A percentile compares a stretch with the other conserved stretches of the same genome.
These are phyloP conservation scores for Rhinichthys klamathensis DNA, from an alignment of 2,113 vertebrate genomes.

Conservation along the genomic window DNA sequence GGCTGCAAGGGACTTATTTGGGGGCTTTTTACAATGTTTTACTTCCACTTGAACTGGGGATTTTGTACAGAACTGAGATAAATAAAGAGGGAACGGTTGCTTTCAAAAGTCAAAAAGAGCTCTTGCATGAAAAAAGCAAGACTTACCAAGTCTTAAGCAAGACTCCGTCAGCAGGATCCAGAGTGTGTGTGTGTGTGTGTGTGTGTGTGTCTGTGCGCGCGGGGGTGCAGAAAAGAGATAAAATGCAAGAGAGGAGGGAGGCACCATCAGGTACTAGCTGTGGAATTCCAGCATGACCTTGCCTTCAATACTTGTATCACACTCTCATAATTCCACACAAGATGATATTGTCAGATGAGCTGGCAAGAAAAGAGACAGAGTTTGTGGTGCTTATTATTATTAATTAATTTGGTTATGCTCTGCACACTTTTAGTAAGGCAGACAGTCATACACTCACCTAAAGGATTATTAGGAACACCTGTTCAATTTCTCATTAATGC, in stretches of 20 bases:
- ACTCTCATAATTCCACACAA: not conserved
- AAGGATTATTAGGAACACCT: no score
- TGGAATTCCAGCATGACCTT: constrained; percentile 49
- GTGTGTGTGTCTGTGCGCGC: no score
- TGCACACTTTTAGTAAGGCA: not conserved
- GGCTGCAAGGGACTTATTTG: constrained; percentile 17
- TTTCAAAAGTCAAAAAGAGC: not conserved
- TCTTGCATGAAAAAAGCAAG: not conserved
- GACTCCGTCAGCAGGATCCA: constrained; percentile 13
- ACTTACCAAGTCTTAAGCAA: no score
- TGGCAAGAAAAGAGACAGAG: not conserved
- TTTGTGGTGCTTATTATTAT: not conserved
- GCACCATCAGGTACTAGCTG: constrained; percentile 58
- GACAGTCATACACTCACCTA: no score
- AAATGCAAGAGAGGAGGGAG: constrained; percentile 8
- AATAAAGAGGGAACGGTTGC: constrained; percentile 13
- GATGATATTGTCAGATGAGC: constrained; percentile 8
- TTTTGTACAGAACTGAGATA: constrained; percentile 23
- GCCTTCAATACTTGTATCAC: constrained; percentile 17
- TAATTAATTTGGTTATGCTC: no score
- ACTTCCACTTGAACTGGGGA: constrained; percentile 9
- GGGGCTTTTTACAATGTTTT: constrained; percentile 20
- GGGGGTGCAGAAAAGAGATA: not conserved
- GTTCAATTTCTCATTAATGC: no score
- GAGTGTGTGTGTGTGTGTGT: not conserved